phyloP scores from a whole-genome alignment of 1,140 invertebrate genomes.

The Zelostemma sp. region DNA sequence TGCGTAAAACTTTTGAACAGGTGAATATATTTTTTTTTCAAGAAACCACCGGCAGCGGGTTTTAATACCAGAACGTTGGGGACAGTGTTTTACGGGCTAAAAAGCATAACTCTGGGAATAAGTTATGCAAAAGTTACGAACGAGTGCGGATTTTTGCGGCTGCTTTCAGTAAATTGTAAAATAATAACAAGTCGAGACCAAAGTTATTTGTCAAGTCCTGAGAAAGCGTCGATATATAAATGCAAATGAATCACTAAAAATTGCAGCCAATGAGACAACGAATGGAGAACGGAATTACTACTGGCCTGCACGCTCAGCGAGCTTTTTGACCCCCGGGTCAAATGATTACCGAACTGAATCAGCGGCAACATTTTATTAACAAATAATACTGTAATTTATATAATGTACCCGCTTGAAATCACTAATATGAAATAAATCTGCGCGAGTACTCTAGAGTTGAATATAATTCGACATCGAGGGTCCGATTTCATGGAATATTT shows the following conservation, averaged over 20 bases:
- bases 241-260: conserved; percentile 37
- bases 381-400: conserved; percentile 47
- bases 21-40: too few relatives aligned
- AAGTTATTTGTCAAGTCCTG: not conserved
- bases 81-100: too few relatives aligned
- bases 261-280: conserved; percentile 38
- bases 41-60: too few relatives aligned
- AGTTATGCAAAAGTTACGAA: too few relatives aligned
- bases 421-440: conserved; percentile 31
- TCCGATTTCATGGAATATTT: not conserved
- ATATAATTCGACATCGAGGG: not conserved
- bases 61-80: too few relatives aligned
- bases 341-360: conserved; percentile 41
- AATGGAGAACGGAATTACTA: conserved; percentile 47
- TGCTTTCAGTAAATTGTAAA: too few relatives aligned
- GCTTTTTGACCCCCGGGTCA: conserved; percentile 34
- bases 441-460: too few relatives aligned
- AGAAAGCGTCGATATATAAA: conserved; percentile 15
- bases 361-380: conserved; percentile 48
- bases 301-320: conserved; percentile 36
- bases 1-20: too few relatives aligned
- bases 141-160: too few relatives aligned
- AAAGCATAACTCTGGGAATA: too few relatives aligned
- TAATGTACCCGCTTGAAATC: conserved; percentile 39
- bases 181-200: too few relatives aligned